These are phyloP conservation scores for Chydorus sphaericus DNA, from an alignment of 2,888 invertebrate genomes.

Conservation along the genomic window DNA sequence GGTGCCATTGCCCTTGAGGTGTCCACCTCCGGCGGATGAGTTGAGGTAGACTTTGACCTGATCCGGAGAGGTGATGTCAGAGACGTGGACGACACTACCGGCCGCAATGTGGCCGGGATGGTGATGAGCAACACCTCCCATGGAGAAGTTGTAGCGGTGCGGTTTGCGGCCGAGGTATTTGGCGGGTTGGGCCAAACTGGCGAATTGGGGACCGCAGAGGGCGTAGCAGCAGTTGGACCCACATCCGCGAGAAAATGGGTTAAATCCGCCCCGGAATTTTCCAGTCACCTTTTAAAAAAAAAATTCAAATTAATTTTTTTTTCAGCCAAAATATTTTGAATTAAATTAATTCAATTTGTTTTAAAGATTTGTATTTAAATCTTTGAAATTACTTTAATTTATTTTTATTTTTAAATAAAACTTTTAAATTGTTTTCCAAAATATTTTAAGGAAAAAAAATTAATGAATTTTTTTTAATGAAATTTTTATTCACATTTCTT, in stretches of 20 bases:
- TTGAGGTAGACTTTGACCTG: conserved; percentile 15
- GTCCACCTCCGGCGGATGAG: conserved; percentile 16
- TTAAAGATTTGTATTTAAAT: too few species aligned
- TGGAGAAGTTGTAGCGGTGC: conserved; percentile 30
- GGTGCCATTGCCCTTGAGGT: conserved; percentile 7
- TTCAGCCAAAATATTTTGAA: neutral
- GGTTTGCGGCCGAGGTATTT: conserved; percentile 45
- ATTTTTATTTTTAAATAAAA: too few species aligned
- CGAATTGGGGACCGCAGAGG: conserved; percentile 92
- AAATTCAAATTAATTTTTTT: conserved; percentile 19
- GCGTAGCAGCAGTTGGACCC: conserved; percentile 89
- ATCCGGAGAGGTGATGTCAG: conserved; percentile 48
- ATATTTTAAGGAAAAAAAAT: too few species aligned
- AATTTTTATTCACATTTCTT: too few species aligned
- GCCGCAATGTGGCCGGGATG: neutral
- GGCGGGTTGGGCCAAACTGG: conserved; percentile 56
- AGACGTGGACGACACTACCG: conserved; percentile 42
- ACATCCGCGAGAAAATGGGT: conserved; percentile 94
- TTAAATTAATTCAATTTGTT: too few species aligned
- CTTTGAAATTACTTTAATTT: too few species aligned
- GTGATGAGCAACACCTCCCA: too few species aligned
- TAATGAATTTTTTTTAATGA: too few species aligned
- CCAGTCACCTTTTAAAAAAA: conserved; percentile 60
- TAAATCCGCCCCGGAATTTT: conserved; percentile 95
- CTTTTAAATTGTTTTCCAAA: too few species aligned